Base-by-base conservation (phyloP, 2,113 vertebrate species). In the Ibidorhyncha struthersii region DNA sequence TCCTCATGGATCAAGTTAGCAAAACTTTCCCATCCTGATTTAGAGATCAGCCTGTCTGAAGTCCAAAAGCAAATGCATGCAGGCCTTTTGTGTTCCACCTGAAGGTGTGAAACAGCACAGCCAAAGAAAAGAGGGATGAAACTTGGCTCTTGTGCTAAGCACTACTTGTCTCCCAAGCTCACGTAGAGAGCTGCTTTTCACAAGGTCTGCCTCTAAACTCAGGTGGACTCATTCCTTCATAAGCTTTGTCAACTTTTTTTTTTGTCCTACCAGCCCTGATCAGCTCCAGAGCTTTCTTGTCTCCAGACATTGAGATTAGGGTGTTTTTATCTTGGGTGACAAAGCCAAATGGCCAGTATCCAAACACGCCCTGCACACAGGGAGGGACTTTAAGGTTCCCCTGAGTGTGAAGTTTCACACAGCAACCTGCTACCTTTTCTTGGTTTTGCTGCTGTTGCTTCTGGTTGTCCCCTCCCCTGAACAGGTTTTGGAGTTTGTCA, bases 101-200 rank as follows among this genome's bases (percentile, higher is more conserved):
- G 20, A 59, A 77, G 16, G 47, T 2, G 10, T 27, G 50, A 66
- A 79, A 88, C 71, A 77, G 10, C 4, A 1, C 8, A 1, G 14
- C 13, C 26, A 63, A 77, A 61, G 18, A 40, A 50, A 49, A 55
- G 14, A 58, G n/a, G 21, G 62, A 72, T 49, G 40, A 89, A 78
- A 71, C 12, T 10, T 83, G 49, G 3, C 34, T 19, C 6, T 55
- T 65, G 52, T 56, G 25, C 38, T 50, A 26, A 89, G 7, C 19
- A 13, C 10, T 27, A 2, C 7, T 14, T 47, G 41, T 14, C 26
- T 65, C 15, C 47, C 21, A 30, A 47, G 20, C 32, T 78, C 9
- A 52, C 0, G 0, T 27, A 13, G 0, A 8, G 49, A 88, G 7
- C 17, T 25, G 4, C 40, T 89, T 91, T 93, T 72, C 53, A 55